These are phyloP conservation scores for Melanotaenia parkinsoni DNA, from an alignment of 2,797 vertebrate genomes.

Conservation along the genomic window DNA sequence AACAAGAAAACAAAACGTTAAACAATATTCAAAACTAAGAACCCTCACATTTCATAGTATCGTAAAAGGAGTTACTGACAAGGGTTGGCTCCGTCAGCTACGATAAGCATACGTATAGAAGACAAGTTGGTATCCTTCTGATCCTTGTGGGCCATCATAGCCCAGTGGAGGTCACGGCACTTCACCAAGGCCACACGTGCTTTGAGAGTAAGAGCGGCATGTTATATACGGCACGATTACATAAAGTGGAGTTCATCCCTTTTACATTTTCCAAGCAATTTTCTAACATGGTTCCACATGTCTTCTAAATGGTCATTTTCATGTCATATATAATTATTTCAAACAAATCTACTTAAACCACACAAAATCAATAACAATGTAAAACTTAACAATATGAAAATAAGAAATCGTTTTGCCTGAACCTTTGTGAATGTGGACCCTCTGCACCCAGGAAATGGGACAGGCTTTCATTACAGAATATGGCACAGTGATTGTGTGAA, in stretches of 20 bases:
- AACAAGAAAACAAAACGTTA: slow-evolving; percentile 14
- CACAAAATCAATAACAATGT: not conserved
- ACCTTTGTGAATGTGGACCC: slow-evolving; percentile 98
- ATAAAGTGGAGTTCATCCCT: not conserved
- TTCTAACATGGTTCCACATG: not conserved
- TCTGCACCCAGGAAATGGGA: slow-evolving; percentile 97
- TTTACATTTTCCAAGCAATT: not conserved
- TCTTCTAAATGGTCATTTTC: not conserved
- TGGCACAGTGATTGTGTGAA: slow-evolving; percentile 95
- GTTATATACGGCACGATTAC: slow-evolving; percentile 24
- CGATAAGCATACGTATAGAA: slow-evolving; percentile 97
- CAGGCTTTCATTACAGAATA: slow-evolving; percentile 99
- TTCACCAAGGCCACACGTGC: slow-evolving; percentile 96
- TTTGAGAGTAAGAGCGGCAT: slow-evolving; percentile 50
- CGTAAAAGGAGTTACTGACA: slow-evolving; percentile 85
- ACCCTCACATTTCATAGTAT: not conserved
- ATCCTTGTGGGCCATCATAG: slow-evolving; percentile 98
- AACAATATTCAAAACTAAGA: not conserved
- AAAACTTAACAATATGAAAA: not conserved
- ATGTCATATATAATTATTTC: not conserved
- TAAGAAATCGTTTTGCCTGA: not conserved
- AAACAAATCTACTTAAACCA: not conserved
- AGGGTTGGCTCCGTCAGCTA: slow-evolving; percentile 97
- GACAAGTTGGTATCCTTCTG: slow-evolving; percentile 94
- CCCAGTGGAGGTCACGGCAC: slow-evolving; percentile 98